Evolutionary conservation across 2,113 vertebrate genomes (phyloP).

Genomic region (Tragelaphus imberbis): DNA sequence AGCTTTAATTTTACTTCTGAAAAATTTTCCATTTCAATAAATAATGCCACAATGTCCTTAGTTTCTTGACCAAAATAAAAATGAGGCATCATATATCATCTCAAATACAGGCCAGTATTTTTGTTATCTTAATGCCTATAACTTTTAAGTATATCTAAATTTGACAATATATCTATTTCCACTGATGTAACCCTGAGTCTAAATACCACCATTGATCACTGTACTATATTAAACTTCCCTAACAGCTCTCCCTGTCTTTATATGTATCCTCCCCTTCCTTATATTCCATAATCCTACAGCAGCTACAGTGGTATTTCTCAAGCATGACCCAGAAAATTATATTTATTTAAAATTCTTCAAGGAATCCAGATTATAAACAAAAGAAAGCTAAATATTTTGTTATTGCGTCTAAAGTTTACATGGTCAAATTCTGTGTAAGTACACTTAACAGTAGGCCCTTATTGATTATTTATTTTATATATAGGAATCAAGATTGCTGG

Average conservation of each 20-base stretch:
- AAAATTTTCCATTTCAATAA: neutral
- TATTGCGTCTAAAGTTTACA: neutral
- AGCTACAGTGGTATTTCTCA: neutral
- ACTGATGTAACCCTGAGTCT: neutral
- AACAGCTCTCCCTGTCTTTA: neutral
- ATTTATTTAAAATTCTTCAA: neutral
- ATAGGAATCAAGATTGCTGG: too few species aligned
- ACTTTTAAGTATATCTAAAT: neutral
- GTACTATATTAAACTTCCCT: neutral
- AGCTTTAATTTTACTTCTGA: neutral
- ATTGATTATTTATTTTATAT: too few species aligned
- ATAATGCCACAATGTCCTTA: neutral
- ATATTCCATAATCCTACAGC: neutral
- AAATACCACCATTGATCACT: neutral
- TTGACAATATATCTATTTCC: neutral
- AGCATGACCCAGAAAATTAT: neutral
- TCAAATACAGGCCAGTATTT: neutral
- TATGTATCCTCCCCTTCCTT: neutral
- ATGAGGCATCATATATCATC: neutral
- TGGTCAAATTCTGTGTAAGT: neutral
- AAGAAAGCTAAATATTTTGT: neutral
- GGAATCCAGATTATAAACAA: neutral
- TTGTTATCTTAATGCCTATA: neutral
- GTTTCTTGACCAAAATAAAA: neutral
- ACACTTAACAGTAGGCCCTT: too few species aligned